Evolutionary conservation across 2,113 vertebrate species (phyloP).

Genomic region (Scartelaos histophorus): DNA sequence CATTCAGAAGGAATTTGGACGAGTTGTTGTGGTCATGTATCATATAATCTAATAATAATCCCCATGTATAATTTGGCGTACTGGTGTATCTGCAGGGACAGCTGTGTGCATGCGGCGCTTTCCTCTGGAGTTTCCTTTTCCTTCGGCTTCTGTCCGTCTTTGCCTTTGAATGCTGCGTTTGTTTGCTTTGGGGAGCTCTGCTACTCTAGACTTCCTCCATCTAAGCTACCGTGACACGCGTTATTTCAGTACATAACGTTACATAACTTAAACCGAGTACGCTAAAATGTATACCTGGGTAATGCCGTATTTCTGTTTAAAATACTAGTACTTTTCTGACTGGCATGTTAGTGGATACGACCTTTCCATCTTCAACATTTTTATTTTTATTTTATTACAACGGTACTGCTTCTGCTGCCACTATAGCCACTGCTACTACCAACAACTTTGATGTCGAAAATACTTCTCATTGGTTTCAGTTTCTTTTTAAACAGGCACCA

Average conservation of each 20-base stretch:
- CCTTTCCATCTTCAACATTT: too few relatives aligned
- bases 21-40: not conserved
- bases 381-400: too few relatives aligned
- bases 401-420: not conserved
- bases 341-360: too few relatives aligned
- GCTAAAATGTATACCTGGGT: not conserved
- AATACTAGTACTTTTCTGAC: not conserved
- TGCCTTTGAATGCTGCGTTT: not conserved
- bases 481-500: not conserved
- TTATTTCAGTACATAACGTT: not conserved
- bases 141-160: not conserved
- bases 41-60: not conserved
- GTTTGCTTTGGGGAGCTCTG: not conserved
- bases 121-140: conserved; percentile 5
- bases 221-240: not conserved
- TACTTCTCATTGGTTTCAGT: not conserved
- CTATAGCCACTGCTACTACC: too few relatives aligned
- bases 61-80: not conserved
- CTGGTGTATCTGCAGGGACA: conserved; percentile 1
- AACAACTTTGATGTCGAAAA: not conserved
- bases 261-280: conserved; percentile 4
- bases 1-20: conserved; percentile 12
- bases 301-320: not conserved
- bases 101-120: not conserved
- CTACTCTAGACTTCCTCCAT: not conserved